phyloP scores from a whole-genome alignment of 2,888 invertebrate genomes.

The Drosophila mettleri region DNA sequence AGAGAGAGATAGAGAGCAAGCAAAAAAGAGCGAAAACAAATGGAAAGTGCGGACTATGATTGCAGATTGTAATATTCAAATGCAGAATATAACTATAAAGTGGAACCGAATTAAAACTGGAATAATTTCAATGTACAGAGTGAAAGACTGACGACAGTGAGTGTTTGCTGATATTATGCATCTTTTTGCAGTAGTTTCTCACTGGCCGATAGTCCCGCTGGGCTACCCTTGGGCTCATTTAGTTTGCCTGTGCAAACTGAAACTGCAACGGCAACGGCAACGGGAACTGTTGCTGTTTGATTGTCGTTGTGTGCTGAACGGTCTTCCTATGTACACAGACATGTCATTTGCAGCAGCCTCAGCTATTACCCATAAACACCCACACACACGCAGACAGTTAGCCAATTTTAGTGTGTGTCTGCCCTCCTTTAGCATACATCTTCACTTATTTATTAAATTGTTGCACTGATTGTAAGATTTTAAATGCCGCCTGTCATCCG shows the following conservation, averaged over 20 bases:
- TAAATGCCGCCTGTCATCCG: slow-evolving; percentile 33
- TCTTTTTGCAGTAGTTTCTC: slow-evolving; percentile 11
- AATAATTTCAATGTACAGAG: not conserved
- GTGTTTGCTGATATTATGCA: slow-evolving; percentile 2
- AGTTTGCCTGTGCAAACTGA: slow-evolving; percentile 39
- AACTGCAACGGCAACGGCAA: slow-evolving; percentile 16
- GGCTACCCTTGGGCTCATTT: slow-evolving; percentile 36
- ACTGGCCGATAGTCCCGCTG: slow-evolving; percentile 15
- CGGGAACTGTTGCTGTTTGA: slow-evolving; percentile 33
- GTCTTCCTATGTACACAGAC: slow-evolving; percentile 59
- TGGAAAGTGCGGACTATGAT: slow-evolving; percentile 8
- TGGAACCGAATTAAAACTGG: not conserved
- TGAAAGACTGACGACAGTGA: not conserved
- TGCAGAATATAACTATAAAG: not conserved
- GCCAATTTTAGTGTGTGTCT: slow-evolving; percentile 34
- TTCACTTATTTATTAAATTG: slow-evolving; percentile 58
- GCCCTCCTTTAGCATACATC: slow-evolving; percentile 1
- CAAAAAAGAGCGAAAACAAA: slow-evolving; percentile 6
- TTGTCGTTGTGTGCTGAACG: slow-evolving; percentile 2
- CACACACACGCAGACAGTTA: slow-evolving; percentile 25
- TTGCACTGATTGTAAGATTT: slow-evolving; percentile 52
- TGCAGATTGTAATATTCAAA: slow-evolving; percentile 6
- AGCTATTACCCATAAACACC: slow-evolving; percentile 23
- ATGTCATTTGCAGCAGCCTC: slow-evolving; percentile 60
- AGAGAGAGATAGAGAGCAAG: not conserved